These are phyloP conservation scores for Scotopteryx bipunctaria DNA, from an alignment of 2,888 invertebrate genomes.

Conservation along the genomic window DNA sequence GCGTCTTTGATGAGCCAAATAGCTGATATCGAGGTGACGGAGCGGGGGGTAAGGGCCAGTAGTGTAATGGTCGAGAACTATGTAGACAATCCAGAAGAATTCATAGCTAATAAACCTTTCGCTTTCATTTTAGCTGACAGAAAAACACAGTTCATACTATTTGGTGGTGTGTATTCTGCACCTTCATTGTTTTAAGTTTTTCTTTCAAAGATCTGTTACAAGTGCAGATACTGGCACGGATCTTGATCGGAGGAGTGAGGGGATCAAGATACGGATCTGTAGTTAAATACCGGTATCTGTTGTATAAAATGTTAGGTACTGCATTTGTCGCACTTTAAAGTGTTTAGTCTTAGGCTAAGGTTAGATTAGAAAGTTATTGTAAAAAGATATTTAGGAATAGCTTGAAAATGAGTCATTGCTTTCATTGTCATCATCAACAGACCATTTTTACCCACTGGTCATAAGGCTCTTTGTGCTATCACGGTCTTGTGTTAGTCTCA, in stretches of 20 bases:
- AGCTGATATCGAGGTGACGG: constrained; percentile 56
- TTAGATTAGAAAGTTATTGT: neutral
- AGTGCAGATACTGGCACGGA: neutral
- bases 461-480: neutral
- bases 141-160: constrained; percentile 58
- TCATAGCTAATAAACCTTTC: constrained; percentile 58
- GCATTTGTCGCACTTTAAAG: constrained; percentile 10
- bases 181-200: constrained; percentile 47
- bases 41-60: constrained; percentile 50
- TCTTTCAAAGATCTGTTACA: constrained; percentile 7
- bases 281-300: too few species aligned
- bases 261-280: too few species aligned
- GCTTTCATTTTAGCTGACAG: constrained; percentile 61
- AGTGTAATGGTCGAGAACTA: constrained; percentile 40
- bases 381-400: neutral
- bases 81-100: constrained; percentile 39
- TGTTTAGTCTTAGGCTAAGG: constrained; percentile 4
- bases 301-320: neutral
- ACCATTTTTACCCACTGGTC: too few species aligned
- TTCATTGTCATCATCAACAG: too few species aligned
- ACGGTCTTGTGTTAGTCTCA: too few species aligned
- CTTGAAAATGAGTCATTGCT: neutral
- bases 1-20: constrained; percentile 61
- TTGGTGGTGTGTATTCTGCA: constrained; percentile 59
- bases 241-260: too few species aligned